Base-by-base conservation (phyloP, 2,113 vertebrate species). In the Bettongia penicillata region DNA sequence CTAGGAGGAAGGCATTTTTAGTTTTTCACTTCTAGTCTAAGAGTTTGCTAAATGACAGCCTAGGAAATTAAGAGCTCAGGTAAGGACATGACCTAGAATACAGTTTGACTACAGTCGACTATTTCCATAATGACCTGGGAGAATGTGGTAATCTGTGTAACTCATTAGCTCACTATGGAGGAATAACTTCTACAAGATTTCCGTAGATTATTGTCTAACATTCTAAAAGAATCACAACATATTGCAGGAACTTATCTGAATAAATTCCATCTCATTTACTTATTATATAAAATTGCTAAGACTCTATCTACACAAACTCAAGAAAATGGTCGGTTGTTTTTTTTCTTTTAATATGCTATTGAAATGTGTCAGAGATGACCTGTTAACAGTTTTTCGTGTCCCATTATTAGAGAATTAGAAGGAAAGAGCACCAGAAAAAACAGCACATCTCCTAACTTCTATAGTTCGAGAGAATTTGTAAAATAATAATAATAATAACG, bases 201-300 rank as follows among this genome's bases (percentile, higher is more conserved):
- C 47, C 89, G 48, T 1, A 68, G 57, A 68, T 14, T 23, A 48
- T 93, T 53, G 94, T 92, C 23, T 77, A 61, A 77, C 26, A 53
- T 26, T 84, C 90, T 93, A 90, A 96, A 95, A 93, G 93, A 94
- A 93, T 89, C 90, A 90, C 19, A 57, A 24, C 90, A 7, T 5
- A 48, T 90, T 96, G 26, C 51, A 93, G 28, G 16, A 24, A 61
- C 49, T 0, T 47, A 84, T 84, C 26, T 25, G 48, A 77, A 84
- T 25, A 90, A 23, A 28, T 93, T 94, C 92, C n/a, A 26, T 91
- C 24, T 77, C 0, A 68, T 51, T 23, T 68, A 37, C 31, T n/a
- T 68, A 57, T 51, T 91, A 77, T 37, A 12, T 8, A 93, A 24
- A 96, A 93, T 37, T 68, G 22, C 51, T 90, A 51, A 95, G 49